Evolutionary conservation across 1,140 invertebrate species (phyloP), one percentile per base, ranked within the genome.

Genomic region (Protaetia brevitarsis): DNA sequence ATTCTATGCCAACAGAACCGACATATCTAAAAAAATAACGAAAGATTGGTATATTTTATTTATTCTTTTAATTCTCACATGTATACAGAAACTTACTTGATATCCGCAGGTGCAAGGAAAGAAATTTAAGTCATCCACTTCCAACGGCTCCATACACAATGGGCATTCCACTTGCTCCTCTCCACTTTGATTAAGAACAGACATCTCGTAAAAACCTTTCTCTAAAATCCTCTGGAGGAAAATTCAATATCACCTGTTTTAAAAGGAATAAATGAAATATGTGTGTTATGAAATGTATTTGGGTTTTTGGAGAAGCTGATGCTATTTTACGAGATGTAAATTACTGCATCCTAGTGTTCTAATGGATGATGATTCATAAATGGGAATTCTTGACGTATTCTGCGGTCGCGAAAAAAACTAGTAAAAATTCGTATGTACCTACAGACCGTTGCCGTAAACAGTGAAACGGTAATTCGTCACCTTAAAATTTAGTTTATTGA

Each of bases 1-100:
- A 99, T 97, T 77, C 97, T 90, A 84, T 99, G 97, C 98, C 98
- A 99, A 82, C 98, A 99, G 83, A 99, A 99, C 76, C 97, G 87
- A 81, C 97, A 99, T 80, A 99, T 98, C 92, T 96, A 77, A 13
- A 84, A 57, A 37, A 8, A 36, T 27, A 59, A 16, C 21, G 21
- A 30, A 30, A 28, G 11, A 27, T 27, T 23, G 1, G 13, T 29
- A 23, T 8, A 21, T 19, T 51, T 23, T 23, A 8, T 3, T 10
- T 10, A 23, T 51, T 34, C 31, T n/a, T 2, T 2, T 51, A 51
- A 8, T 51, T 51, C 6, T 51, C 41, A 23, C 21, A 7, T 19
- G 26, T 11, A 51, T 23, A 51, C 3, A 21, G 41, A 23, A 2
- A 73, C 78, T 80, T 79, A 96, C 93, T 87, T 99, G 97, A 84